Base-by-base conservation (phyloP, 2,888 invertebrate genomes). In the Tachystola acroxantha region DNA sequence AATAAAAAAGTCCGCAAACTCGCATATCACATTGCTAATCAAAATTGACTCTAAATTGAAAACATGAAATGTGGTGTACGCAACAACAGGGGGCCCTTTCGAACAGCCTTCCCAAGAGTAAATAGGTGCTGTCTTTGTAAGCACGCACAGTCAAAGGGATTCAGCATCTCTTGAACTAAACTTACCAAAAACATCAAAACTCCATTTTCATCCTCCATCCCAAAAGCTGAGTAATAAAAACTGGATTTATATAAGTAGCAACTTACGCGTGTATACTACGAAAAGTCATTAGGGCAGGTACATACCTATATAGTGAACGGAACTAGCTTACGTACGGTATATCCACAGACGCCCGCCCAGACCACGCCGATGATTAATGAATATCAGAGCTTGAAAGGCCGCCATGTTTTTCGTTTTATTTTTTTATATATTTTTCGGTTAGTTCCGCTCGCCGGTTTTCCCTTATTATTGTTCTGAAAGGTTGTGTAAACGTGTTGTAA, bases 311-410 rank as follows among this genome's bases (percentile, higher is more conserved):
- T 34, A 36, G 30, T 10, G 10, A 42, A 36, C 36, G 32, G 36
- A 37, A 26, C 54, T 24, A 46, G 42, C 45, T 54, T 51, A 48
- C 54, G 50, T 62, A 57, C 55, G 53, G 3, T 60, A 63, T 48
- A 58, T 38, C 49, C 48, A 51, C 57, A 51, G 55, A 45, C 48
- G 50, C 48, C 73, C 80, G 76, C 78, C 81, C 77, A 73, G 60
- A 55, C 64, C 57, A 53, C 57, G 45, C 50, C 42, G 57, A 77
- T 82, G 82, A 82, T 84, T 79, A 80, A 82, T 82, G 80, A 71
- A 64, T 69, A 71, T 71, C 72, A 75, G 65, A 68, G 68, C 69
- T 69, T 60, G 64, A 64, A 72, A 70, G 63, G 63, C 66, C 53
- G 67, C 68, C 67, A 67, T 74, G 63, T 66, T 76, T 57, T 59